A percentile compares a stretch with the other conserved stretches of the same genome.
Evolutionary conservation across 2,113 vertebrate genomes (phyloP).

Genomic region (Cephalopholis sonnerati): DNA sequence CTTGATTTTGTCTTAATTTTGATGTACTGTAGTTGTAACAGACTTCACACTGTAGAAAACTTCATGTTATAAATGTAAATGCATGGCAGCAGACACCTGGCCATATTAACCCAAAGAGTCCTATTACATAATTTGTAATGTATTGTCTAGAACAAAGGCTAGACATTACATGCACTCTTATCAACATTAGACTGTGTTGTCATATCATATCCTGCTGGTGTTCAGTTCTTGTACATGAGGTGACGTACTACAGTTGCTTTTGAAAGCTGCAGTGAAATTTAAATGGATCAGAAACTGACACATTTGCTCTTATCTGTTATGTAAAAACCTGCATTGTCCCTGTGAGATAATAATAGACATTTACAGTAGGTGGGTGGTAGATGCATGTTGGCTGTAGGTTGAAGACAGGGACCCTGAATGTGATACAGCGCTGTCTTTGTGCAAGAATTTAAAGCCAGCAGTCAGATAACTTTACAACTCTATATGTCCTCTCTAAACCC

Average conservation of each 20-base stretch:
- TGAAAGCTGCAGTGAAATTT: conserved; percentile 16
- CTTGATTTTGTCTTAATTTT: not conserved
- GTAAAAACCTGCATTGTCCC: not conserved
- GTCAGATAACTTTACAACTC: no score
- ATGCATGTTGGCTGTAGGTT: not conserved
- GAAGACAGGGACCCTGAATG: not conserved
- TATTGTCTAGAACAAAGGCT: not conserved
- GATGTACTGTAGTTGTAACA: not conserved
- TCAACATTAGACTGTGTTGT: conserved; percentile 19
- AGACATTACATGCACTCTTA: conserved; percentile 8
- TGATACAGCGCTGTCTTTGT: not conserved
- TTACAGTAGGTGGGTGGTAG: not conserved
- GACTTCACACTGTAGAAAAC: not conserved
- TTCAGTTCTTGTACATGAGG: conserved; percentile 3
- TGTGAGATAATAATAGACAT: not conserved
- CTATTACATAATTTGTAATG: conserved; percentile 20
- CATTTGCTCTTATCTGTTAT: not conserved
- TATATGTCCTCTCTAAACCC: not conserved
- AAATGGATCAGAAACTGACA: not conserved
- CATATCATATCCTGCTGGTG: not conserved
- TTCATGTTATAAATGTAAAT: not conserved
- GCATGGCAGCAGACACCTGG: not conserved
- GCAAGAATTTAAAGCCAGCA: no score
- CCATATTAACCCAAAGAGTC: not conserved
- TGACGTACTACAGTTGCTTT: conserved; percentile 6